Evolutionary conservation across 1,140 invertebrate genomes (phyloP), one percentile per base, ranked within the genome.

Genomic region (Ephestia elutella): DNA sequence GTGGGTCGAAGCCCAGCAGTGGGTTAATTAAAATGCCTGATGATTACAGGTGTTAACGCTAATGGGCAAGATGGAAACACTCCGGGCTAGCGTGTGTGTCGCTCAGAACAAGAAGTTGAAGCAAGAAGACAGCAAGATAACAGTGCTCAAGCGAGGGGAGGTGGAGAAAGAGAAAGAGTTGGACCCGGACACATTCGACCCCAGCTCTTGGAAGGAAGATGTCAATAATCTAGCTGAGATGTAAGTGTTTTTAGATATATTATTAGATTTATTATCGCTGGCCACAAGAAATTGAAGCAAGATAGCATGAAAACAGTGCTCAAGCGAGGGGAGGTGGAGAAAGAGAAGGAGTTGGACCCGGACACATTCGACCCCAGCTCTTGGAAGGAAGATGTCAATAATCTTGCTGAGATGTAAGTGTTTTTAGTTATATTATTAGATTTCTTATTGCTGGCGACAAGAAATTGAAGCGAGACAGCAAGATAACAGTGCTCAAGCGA

Each of bases 31-130:
- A 25, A 3, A 25, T 25, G 21, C 7, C 2, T 25, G 2, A 25
- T 21, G 17, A 50, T 63, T 71, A 3, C 73, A 93, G 92, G 92
- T 94, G 18, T 87, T 93, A 60, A 93, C 93, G 2, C 81, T 94
- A 35, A 89, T 94, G 70, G 91, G 90, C 18, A 93, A 93, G 80
- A 93, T 94, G 92, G 86, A 88, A 57, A 82, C 84, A 0, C 72
- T 89, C 0, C 72, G 88, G 1, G 82, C 86, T 1, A 80, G 78
- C 25, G 84, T 85, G 0, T 85, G 81, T 55, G 83, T 82, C 0
- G 73, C 80, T 0, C 75, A 81, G 9, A 80, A 81, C 55, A 80
- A 79, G 25, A 82, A 73, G 35, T 71, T 75, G 21, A 81, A 81
- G 56, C 63, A 66, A 1, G 79, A 84, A 15, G 80, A 89, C 20